Base-by-base conservation (phyloP, 2,113 vertebrate species). In the Cynopterus brachyotis region DNA sequence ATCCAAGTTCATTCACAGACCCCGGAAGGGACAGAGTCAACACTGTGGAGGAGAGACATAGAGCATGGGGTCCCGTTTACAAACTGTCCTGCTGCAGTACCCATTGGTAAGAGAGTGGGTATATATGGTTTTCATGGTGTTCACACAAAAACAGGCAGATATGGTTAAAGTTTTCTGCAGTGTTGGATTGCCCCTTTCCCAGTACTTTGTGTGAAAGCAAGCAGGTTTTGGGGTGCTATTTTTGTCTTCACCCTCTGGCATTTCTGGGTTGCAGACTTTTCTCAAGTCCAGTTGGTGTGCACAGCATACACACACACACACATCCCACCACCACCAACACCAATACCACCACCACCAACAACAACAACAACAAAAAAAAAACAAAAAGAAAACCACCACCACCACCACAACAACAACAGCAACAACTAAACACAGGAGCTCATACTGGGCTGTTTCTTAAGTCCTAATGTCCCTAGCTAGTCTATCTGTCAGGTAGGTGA, bases 21-120 rank as follows among this genome's bases (percentile, higher is more conserved):
- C 37, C 45, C 26, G 11, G 20, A 87, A 20, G 4, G 53, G 5
- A 45, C 3, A 32, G 2, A 0, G 40, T 80, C 9, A 30, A 24
- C 4, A n/a, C 32, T n/a, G 6, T 0, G 20, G 10, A 6, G 4
- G 37, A 62, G 5, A 20, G 40, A n/a, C 1, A 50, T 9, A 6
- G 3, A 55, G 55, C n/a, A 53, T 59, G 76, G 13, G 10, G 4
- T 32, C 53, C 22, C 3, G 55, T 1, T 7, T 1, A 2, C 3
- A 45, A 35, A 2, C 11, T 50, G 4, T 5, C 13, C 62, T 40
- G 6, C 42, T 50, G 40, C 10, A 0, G 11, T 47, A 15, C 7
- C 1, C 26, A 24, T 10, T 76, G 35, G 24, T 50, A 50, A 11
- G 37, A 20, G 15, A 5, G 0, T 15, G 5, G 20, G 20, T 32